Evolutionary conservation across 2,888 invertebrate species (phyloP), one percentile per base, ranked within the genome.

Genomic region (Patella caerulea): DNA sequence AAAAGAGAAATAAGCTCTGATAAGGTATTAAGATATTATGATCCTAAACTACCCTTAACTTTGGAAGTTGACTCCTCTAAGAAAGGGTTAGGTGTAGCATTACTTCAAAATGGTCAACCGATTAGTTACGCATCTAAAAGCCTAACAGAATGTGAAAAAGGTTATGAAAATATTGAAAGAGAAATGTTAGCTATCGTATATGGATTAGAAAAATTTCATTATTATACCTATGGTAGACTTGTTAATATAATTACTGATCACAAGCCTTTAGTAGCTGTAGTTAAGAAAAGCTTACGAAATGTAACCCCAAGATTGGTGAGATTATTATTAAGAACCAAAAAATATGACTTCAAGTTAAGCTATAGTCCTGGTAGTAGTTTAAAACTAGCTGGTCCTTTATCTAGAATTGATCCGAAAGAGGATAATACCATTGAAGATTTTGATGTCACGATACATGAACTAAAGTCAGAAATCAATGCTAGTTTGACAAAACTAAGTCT

Each of bases 91-190:
- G 84, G 86, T 17, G 84, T 83, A 17, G 78, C 54, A 0, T 71
- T 86, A 2, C 53, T 86, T 12, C 86, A 86, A 74, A 77, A 86
- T 15, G 65, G 19, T 19, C 76, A 71, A 71, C 85, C 83, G 0
- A 79, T 86, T 3, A 78, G 80, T 3, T 87, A 79, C 73, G 85
- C 86, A 34, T 85, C 85, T 0, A 84, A 84, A 78, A 73, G n/a
- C 24, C n/a, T 59, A 11, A 65, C n/a, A 19, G 65, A 65, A 12
- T 65, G 65, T 65, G 65, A 65, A n/a, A n/a, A n/a, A n/a, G n/a
- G n/a, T n/a, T n/a, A n/a, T n/a, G n/a, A n/a, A 59, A 59, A 59
- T 15, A 59, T 59, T 59, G 59, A 59, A 59, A 11, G 59, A 59
- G 59, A 59, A 59, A 65, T 65, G 65, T 65, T 65, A 17, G 65